Evolutionary conservation across 2,888 invertebrate species (phyloP), one percentile per base, ranked within the genome.

Genomic region (Epinotia ramella): DNA sequence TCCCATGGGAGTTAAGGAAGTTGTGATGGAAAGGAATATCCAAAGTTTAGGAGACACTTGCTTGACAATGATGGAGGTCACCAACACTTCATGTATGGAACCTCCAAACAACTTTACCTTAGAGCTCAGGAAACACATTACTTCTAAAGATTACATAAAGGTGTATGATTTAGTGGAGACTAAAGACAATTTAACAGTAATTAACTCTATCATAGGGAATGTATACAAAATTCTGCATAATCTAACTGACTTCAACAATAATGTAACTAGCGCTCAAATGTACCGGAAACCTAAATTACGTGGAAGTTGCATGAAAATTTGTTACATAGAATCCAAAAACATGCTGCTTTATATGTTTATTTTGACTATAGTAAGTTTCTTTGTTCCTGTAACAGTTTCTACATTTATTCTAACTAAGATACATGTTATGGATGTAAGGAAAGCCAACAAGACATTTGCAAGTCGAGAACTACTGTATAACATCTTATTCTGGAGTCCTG

Each of bases 401-500:
- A 88, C 88, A 13, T 79, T 91, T 20, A 91, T 94, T 73, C 81
- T 94, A 76, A 92, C 93, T 0, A 94, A 91, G 82, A 91, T 94
- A 79, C 89, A 93, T 78, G 73, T 84, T 2, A 89, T 91, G 86
- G 82, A 90, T 74, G 79, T 90, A 0, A 90, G 89, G 77, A 89
- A 85, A 75, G 77, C 85, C 1, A 87, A 87, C 13, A 92, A 92
- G 76, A 88, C 85, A 1, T 90, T 88, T 86, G 88, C 92, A 1
- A 90, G 86, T 18, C 84, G 91, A 70, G 93, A 94, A 78, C 76
- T 93, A n/a, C 77, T 94, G 16, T 94, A 92, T 70, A 94, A 92
- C 75, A 83, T 94, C 62, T 80, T 94, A 16, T 93, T 94, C 80
- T 94, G 94, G 94, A 91, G 90, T 20, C 94, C 94, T 0, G 90